Percentiles rank a stretch among this genome's conserved stretches.
phyloP scores from a whole-genome alignment of 2,797 vertebrate genomes.

The Tragopan temminckii region DNA sequence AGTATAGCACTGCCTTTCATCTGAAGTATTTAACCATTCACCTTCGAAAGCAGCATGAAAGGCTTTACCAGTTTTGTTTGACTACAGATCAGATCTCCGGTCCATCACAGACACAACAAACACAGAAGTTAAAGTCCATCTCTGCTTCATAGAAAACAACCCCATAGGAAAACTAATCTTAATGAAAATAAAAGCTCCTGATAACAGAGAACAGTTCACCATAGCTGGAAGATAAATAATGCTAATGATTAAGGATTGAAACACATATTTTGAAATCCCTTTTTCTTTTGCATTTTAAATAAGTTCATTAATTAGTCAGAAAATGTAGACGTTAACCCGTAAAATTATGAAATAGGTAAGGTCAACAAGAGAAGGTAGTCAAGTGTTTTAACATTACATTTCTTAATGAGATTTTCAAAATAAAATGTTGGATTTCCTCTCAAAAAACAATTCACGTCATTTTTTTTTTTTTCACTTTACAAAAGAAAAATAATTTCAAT shows the following conservation, averaged over 20 bases:
- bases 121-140: not conserved
- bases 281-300: not conserved
- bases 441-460: not conserved
- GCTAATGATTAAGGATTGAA: not conserved
- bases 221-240: not conserved
- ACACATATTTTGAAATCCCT: not conserved
- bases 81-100: not conserved
- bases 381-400: not conserved
- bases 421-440: not conserved
- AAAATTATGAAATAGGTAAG: conserved; percentile 14
- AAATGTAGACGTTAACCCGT: not conserved
- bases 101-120: not conserved
- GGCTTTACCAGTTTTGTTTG: not conserved
- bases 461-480: not conserved
- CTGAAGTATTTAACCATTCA: not conserved
- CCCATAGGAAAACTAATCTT: not conserved
- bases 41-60: not conserved
- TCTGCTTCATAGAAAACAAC: not conserved
- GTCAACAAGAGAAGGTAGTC: not conserved
- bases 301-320: not conserved
- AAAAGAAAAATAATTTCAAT: not conserved
- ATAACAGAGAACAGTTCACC: not conserved
- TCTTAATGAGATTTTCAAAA: not conserved
- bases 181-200: not conserved
- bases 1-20: not conserved